Evolutionary conservation across 2,113 vertebrate species (phyloP), one percentile per base, ranked within the genome.

Genomic region (Dicentrarchus labrax): DNA sequence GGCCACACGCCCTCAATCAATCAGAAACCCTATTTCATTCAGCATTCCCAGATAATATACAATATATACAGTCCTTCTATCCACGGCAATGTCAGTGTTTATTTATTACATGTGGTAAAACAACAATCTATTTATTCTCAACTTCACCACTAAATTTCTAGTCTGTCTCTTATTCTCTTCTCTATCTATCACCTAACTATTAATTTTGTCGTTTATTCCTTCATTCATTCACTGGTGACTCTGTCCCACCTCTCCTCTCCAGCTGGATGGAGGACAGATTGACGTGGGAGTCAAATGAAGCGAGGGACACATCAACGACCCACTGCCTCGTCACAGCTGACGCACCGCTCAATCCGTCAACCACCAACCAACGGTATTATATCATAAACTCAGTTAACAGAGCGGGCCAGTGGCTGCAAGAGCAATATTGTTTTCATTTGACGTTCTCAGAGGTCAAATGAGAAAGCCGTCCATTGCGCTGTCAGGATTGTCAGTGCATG

Each of bases 371-470:
- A 75, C 69, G 45, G 54, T 51, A 22, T 90, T 71, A 84, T 82
- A 77, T 85, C 87, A 89, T 88, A 85, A 82, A 87, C 80, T 68
- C 78, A 19, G 84, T 84, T 81, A 88, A 80, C 81, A 79, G 81
- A 91, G 84, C 36, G 4, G 79, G 73, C 68, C 54, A 50, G 60
- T 61, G 81, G 87, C 79, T 89, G 75, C 48, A 65, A 69, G 76
- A 65, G 80, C 72, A 91, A 89, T 93, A 88, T 89, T 89, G 83
- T 79, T 90, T 92, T 92, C 84, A 80, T 87, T 91, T 72, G 84
- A 88, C 45, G 53, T 84, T 68, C 61, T 38, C 69, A 76, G 88
- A 93, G 92, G 90, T 92, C 88, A 88, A 76, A 80, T 61, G 85
- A 89, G 75, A 80, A 87, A 92, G 85, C 75, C 88, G 90, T 91